Evolutionary conservation across 2,888 invertebrate species (phyloP), one percentile per base, ranked within the genome.

Genomic region (Drosophila borealis): DNA sequence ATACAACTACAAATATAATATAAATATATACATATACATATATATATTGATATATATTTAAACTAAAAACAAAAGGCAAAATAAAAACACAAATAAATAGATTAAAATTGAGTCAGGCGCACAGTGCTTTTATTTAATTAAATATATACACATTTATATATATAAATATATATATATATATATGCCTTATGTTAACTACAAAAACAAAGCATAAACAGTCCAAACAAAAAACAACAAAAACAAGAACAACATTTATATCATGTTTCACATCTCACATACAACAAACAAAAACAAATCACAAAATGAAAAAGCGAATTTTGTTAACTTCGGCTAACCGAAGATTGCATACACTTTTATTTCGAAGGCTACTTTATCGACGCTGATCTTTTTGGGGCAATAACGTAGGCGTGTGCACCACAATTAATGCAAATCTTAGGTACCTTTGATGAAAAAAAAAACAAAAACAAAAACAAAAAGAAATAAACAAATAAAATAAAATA

Each of bases 381-480:
- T 37, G 21, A 49, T 10, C 34, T 48, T 51, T 25, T 63, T 14
- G 41, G 49, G 71, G 41, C 54, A 42, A 46, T 44, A 50, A 51
- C 50, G 66, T 53, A 61, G 44, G 46, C 57, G 53, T 59, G 48
- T 50, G 57, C 62, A 70, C 17, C 56, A 66, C 53, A 68, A 68
- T 68, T 56, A 73, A 78, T 71, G 84, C 78, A 87, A 87, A 82
- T 87, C 79, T 75, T 82, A 78, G 82, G 82, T 82, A 82, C 82
- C 82, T 82, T 82, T 81, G 63, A 71, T 72, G 61, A 57, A 54
- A 2, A 45, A 59, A 83, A 77, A 21, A 55, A 25, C 14, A 36
- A 55, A 55, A 55, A 9, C 2, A 46, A 59, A 86, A 77, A 14
- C 8, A 21, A 34, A 19, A 44, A 17, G 17, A 17, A 1, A 17